A percentile compares a stretch with the other conserved stretches of the same genome.
Evolutionary conservation across 2,797 vertebrate genomes (phyloP).

Genomic region (Urosaurus nigricauda): DNA sequence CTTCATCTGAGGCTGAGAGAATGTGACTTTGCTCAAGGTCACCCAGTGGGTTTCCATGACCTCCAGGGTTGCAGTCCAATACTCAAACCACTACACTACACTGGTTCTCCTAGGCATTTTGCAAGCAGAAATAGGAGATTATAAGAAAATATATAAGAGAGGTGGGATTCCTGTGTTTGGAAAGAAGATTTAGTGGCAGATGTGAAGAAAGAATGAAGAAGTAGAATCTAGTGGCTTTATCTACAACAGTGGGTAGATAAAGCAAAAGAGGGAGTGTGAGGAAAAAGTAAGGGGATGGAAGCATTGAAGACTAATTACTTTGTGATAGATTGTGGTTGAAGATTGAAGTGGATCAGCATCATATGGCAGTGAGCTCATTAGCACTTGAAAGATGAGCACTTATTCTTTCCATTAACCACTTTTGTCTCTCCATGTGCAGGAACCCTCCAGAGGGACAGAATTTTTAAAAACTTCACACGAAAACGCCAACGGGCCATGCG

Average conservation of each 20-base stretch:
- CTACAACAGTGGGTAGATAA: neutral
- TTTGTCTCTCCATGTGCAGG: slow-evolving; percentile 60
- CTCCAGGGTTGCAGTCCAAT: too few species aligned
- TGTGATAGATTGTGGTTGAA: neutral
- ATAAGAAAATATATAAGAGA: neutral
- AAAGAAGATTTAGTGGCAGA: neutral
- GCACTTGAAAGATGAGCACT: neutral
- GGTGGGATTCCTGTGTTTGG: neutral
- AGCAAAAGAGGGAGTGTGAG: neutral
- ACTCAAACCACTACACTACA: too few species aligned
- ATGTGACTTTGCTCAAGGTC: too few species aligned
- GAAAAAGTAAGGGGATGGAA: neutral
- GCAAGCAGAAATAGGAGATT: neutral
- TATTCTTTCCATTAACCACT: neutral
- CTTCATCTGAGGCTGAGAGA: too few species aligned
- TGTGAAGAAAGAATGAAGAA: neutral
- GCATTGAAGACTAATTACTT: neutral
- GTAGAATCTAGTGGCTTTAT: too few species aligned
- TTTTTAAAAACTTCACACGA: slow-evolving; percentile 90
- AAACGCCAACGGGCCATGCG: slow-evolving; percentile 91
- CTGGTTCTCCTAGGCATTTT: neutral
- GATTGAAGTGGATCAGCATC: neutral
- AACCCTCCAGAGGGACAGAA: slow-evolving; percentile 80
- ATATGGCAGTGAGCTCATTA: neutral
- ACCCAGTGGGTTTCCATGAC: too few species aligned